Base-by-base conservation (phyloP, 1,140 invertebrate species). In the Wasmannia auropunctata region DNA sequence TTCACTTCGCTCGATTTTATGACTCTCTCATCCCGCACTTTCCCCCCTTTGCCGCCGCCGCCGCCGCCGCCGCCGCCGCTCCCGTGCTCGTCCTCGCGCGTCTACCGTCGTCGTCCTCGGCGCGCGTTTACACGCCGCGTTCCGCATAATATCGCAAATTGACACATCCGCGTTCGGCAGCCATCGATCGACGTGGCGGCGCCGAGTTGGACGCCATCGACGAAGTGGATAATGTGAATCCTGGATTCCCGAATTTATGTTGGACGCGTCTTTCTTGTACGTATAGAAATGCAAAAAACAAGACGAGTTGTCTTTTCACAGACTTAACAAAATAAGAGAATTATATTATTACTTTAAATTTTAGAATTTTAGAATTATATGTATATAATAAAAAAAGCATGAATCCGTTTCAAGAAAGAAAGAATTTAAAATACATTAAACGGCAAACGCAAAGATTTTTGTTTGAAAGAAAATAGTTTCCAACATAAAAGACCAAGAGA, bases 1-100 rank as follows among this genome's bases (percentile, higher is more conserved):
- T 91, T 92, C 92, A 88, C 91, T 87, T 88, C 88, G 91, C 88
- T 88, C 92, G 92, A 92, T 93, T 93, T 93, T 93, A 93, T 92
- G 92, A 93, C 89, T 91, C 81, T 88, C 89, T 91, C 89, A 90
- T 91, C 86, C 88, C 86, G 86, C 86, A 75, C 63, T 90, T 90
- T 63, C 70, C 67, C 72, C 76, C 80, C 58, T 63, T 49, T 10
- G n/a, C 11, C 54, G 0, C 43, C 75, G 19, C 58, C 58, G 76
- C 60, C 75, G 58, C 31, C 75, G 54, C 34, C 22, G 37, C 75
- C 31, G 40, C 65, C 19, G 11, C 84, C 56, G 22, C n/a, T 54
- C 51, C n/a, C 70, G 28, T 22, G 43, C 37, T 69, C 63, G 74
- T 63, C 69, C 69, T 58, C 84, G 60, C 58, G 54, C 58, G 69